phyloP scores from a whole-genome alignment of 2,888 invertebrate species.

The Drosophila antonietae region DNA sequence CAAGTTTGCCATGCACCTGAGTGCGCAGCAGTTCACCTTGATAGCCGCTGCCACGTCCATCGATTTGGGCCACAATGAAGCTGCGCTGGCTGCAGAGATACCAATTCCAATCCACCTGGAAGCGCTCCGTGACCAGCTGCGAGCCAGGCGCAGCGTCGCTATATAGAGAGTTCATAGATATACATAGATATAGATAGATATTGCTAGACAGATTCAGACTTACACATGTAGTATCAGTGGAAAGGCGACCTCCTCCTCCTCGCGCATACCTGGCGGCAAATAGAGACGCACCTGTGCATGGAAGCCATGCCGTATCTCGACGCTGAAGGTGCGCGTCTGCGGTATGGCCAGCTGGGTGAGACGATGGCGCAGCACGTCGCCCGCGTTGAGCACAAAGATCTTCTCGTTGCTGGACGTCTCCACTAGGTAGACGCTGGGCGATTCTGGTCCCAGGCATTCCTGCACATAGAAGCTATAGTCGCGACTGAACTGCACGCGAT shows the following conservation, averaged over 20 bases:
- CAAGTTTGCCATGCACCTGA: slow-evolving; percentile 90
- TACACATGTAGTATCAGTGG: slow-evolving; percentile 94
- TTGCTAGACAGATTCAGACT: slow-evolving; percentile 82
- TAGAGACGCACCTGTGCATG: slow-evolving; percentile 91
- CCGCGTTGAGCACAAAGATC: slow-evolving; percentile 89
- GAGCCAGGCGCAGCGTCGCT: slow-evolving; percentile 93
- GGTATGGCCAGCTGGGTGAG: slow-evolving; percentile 90
- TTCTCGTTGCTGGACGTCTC: slow-evolving; percentile 87
- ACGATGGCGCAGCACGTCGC: slow-evolving; percentile 87
- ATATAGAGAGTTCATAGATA: not conserved
- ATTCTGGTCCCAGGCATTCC: slow-evolving; percentile 92
- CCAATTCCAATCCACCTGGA: slow-evolving; percentile 92
- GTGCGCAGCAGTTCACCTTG: slow-evolving; percentile 91
- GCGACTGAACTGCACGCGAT: slow-evolving; percentile 88
- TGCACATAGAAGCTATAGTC: slow-evolving; percentile 88
- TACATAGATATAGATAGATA: not conserved
- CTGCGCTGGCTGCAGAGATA: slow-evolving; percentile 92
- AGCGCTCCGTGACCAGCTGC: slow-evolving; percentile 93
- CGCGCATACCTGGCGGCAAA: slow-evolving; percentile 92
- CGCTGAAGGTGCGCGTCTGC: slow-evolving; percentile 89
- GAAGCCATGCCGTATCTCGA: slow-evolving; percentile 88
- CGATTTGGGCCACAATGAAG: slow-evolving; percentile 94
- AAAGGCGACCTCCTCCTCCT: slow-evolving; percentile 92
- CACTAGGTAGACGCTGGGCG: slow-evolving; percentile 89
- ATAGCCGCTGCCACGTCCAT: slow-evolving; percentile 94